phyloP scores from a whole-genome alignment of 2,797 vertebrate genomes.

The Enteromius argenteus region DNA sequence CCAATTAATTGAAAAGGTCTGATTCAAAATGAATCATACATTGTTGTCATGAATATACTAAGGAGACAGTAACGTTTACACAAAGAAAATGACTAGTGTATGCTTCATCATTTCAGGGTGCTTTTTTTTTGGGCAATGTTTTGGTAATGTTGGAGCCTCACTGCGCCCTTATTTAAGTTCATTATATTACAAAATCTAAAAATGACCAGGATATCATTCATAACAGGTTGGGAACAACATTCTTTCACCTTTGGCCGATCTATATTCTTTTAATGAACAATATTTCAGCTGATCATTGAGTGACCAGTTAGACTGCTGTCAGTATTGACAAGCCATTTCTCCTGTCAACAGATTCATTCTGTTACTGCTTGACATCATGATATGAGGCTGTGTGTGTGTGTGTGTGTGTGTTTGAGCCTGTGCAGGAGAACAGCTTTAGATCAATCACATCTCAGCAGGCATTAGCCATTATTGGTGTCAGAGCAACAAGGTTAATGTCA shows the following conservation, averaged over 20 bases:
- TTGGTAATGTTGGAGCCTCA: background rate
- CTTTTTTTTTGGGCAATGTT: background rate
- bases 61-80: background rate
- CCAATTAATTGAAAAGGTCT: background rate
- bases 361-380: constrained; percentile 32
- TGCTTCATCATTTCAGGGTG: background rate
- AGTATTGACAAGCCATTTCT: background rate
- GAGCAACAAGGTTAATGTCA: constrained; percentile 54
- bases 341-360: constrained; percentile 14
- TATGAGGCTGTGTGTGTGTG: background rate
- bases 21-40: background rate
- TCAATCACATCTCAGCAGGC: constrained; percentile 48
- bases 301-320: constrained; percentile 9
- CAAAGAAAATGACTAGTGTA: background rate
- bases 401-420: constrained; percentile 18
- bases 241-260: background rate
- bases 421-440: constrained; percentile 20
- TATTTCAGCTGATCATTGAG: constrained; percentile 12
- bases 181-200: background rate
- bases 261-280: background rate
- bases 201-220: background rate
- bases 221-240: background rate
- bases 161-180: background rate
- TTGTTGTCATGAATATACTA: background rate
- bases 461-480: constrained; percentile 44